Evolutionary conservation across 2,888 invertebrate genomes (phyloP), one percentile per base, ranked within the genome.

Genomic region (Erynnis tages): DNA sequence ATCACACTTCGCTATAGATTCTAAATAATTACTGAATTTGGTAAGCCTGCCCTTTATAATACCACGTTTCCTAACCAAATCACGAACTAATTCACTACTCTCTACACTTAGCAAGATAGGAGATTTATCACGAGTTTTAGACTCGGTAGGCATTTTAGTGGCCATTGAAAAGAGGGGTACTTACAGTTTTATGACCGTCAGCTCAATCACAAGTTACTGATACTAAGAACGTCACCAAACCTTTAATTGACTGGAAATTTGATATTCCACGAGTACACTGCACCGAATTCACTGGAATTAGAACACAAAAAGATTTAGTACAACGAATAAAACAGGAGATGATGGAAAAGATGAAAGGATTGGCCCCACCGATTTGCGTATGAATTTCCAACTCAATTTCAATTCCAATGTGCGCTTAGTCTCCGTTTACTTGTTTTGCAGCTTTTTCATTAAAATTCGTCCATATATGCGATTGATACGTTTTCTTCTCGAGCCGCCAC

Each of bases 1-100:
- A 11, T 10, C 8, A 11, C 30, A 19, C 13, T 13, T 19, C n/a
- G 17, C n/a, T 19, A 44, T 11, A 11, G 32, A 21, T 1, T 41
- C 11, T 41, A 41, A 27, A 44, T 13, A 44, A 21, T 44, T 44
- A 21, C 3, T 11, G n/a, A 44, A 44, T 32, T 44, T 44, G 4
- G 44, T 44, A 21, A 44, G 17, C 14, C 44, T 30, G 32, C 44
- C 44, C 3, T 44, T 44, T 10, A 44, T 8, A 29, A 34, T 45
- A 17, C 34, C 45, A 23, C 45, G 45, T 21, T 34, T 45, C 14
- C 19, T 45, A 21, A 34, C 23, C n/a, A 45, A 32, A 14, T 45
- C 45, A 8, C 43, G 43, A 5, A 43, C 19, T 30, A 19, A 14
- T 0, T 6, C n/a, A 30, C 14, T 17, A 30, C 17, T 43, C 13